Conservation (phyloP, 37 sponge, comb jelly and placozoan species). For the Hexactinellida sp. region DNA sequence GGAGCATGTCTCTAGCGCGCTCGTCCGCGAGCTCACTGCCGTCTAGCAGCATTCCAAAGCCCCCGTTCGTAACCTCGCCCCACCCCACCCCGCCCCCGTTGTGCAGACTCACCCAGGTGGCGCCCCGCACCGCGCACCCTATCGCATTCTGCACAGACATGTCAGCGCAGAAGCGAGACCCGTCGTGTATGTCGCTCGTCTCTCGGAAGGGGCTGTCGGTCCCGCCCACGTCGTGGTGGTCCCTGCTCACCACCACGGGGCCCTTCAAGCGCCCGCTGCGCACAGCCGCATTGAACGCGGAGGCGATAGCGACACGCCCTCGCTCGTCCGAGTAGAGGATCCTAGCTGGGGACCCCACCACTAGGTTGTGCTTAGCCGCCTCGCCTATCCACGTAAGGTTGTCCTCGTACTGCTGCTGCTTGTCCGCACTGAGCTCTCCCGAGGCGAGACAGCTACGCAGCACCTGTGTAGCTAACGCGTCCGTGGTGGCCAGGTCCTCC, state of each 20-base stretch:
- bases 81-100: slow-evolving; percentile 99
- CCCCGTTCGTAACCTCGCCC: slow-evolving; percentile 97
- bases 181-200: slow-evolving; percentile 89
- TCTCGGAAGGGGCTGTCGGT: slow-evolving; percentile 96
- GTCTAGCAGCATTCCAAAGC: slow-evolving; percentile 92
- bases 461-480: slow-evolving; percentile 51
- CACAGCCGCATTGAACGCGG: slow-evolving; percentile 86
- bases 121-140: slow-evolving; percentile 81
- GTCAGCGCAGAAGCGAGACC: slow-evolving; percentile 95
- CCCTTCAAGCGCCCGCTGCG: slow-evolving; percentile 61
- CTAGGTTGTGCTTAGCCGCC: slow-evolving; percentile 74
- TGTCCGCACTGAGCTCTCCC: slow-evolving; percentile 35
- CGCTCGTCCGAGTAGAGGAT: slow-evolving; percentile 82
- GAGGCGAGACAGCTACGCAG: slow-evolving; percentile 29
- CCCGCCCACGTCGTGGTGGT: slow-evolving; percentile 98
- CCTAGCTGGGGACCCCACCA: slow-evolving; percentile 92
- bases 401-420: slow-evolving; percentile 61
- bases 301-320: slow-evolving; percentile 65
- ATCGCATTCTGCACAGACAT: slow-evolving; percentile 99
- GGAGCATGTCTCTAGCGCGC: slow-evolving; percentile 54
- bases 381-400: slow-evolving; percentile 79
- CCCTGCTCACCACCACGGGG: slow-evolving; percentile 80
- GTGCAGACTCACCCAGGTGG: slow-evolving; percentile 95
- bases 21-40: slow-evolving; percentile 66
- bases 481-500: slow-evolving; percentile 63